Base-by-base conservation (phyloP, 1,140 invertebrate genomes). In the Drosophila elegans region DNA sequence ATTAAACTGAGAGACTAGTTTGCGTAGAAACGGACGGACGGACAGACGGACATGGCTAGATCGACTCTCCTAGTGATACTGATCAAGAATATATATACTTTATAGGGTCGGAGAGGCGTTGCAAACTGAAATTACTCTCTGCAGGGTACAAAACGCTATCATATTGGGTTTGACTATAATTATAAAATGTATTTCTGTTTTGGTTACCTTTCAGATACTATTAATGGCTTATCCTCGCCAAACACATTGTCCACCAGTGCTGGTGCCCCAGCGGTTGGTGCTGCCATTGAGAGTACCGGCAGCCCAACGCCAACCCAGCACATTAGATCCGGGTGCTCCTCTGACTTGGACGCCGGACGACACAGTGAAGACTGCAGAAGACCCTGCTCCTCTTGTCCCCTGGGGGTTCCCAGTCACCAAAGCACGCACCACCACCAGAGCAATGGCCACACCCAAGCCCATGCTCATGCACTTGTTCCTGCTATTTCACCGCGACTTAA, bases 401-500 rank as follows among this genome's bases (percentile, higher is more conserved):
- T 75, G 34, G 66, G 56, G 4, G 66, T 74, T 67, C 45, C 52
- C 16, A 60, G 71, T n/a, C 76, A 77, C 4, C 76, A 44, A 48
- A 68, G 12, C 49, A 64, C 27, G 27, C 51, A 53, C 41, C 74
- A 60, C 29, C 60, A 68, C n/a, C 49, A 56, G 3, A 55, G 48
- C 32, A 82, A 73, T 27, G 32, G 81, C 2, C 80, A 85, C 10
- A 54, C 81, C 3, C 78, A 77, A 49, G 49, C 85, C 1, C 73
- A 91, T 27, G 79, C 88, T n/a, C 91, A 74, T 32, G 32, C 60
- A 0, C 77, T 85, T 3, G 68, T 92, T 25, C 78, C 77, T 61
- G 61, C 86, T 2, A 76, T 92, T 42, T 92, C 91, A 11, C 91
- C 91, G 2, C 75, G 91, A 6, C 71, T 91, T 2, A 91, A 91